phyloP scores from a whole-genome alignment of 2,888 invertebrate genomes.

The Sepiola atlantica region DNA sequence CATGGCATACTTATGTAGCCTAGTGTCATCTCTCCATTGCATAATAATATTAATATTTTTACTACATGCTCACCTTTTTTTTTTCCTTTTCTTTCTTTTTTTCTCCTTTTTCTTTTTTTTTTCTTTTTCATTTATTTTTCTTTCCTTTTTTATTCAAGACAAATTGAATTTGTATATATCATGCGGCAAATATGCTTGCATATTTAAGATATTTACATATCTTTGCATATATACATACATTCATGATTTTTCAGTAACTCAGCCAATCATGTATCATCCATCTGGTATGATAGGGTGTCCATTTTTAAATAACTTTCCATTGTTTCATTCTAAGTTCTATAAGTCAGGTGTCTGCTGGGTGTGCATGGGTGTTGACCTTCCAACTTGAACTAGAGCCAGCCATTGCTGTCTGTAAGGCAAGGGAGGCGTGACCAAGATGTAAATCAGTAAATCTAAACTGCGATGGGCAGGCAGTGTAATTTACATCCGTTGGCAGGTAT shows the following conservation, averaged over 20 bases:
- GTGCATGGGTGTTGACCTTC: constrained; percentile 44
- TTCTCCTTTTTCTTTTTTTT: neutral
- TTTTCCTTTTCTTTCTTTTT: neutral
- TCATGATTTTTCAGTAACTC: constrained; percentile 37
- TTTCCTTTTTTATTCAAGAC: constrained; percentile 18
- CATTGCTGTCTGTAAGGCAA: neutral
- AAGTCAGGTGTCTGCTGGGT: constrained; percentile 45
- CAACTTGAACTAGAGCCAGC: constrained; percentile 44
- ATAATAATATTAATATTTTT: constrained; percentile 46
- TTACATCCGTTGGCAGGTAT: constrained; percentile 43
- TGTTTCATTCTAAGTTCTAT: constrained; percentile 42
- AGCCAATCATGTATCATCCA: constrained; percentile 42
- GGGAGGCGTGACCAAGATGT: constrained; percentile 34
- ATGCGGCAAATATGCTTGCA: neutral
- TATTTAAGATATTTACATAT: constrained; percentile 19
- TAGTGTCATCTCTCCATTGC: constrained; percentile 43
- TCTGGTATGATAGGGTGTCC: constrained; percentile 33
- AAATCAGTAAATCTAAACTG: constrained; percentile 41
- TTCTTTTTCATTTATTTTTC: neutral
- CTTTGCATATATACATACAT: constrained; percentile 6
- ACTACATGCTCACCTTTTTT: constrained; percentile 36
- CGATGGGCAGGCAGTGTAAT: constrained; percentile 14
- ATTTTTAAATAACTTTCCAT: neutral
- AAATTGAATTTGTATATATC: constrained; percentile 42
- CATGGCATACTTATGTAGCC: constrained; percentile 44